phyloP scores from a whole-genome alignment of 2,888 invertebrate genomes.

The Sicus ferrugineus region DNA sequence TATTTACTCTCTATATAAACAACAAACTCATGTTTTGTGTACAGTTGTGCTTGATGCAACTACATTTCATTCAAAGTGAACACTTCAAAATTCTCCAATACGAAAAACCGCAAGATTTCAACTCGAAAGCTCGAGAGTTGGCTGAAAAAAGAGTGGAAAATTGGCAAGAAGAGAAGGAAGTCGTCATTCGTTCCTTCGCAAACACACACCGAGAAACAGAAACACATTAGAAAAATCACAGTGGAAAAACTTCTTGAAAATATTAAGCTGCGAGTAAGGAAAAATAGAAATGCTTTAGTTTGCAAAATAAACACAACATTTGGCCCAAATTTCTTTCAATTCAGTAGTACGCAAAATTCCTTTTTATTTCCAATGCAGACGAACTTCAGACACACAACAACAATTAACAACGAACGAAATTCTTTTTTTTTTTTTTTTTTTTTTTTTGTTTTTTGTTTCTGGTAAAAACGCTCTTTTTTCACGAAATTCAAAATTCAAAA shows the following conservation, averaged over 20 bases:
- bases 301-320: slow-evolving; percentile 29
- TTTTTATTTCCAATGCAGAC: slow-evolving; percentile 25
- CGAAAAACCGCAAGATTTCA: slow-evolving; percentile 37
- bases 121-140: slow-evolving; percentile 23
- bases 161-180: slow-evolving; percentile 36
- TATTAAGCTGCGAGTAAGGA: slow-evolving; percentile 44
- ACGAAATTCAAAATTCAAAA: slow-evolving; percentile 34
- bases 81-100: slow-evolving; percentile 19
- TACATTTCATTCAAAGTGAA: slow-evolving; percentile 23
- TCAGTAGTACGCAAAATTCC: slow-evolving; percentile 26
- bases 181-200: no score
- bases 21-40: slow-evolving; percentile 36
- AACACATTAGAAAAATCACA: slow-evolving; percentile 44
- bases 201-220: no score
- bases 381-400: slow-evolving; percentile 41
- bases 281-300: neutral
- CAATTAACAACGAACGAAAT: slow-evolving; percentile 41
- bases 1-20: slow-evolving; percentile 50
- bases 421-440: slow-evolving; percentile 15
- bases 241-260: slow-evolving; percentile 65
- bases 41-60: slow-evolving; percentile 28
- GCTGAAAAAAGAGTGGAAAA: slow-evolving; percentile 46
- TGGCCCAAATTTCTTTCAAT: slow-evolving; percentile 31
- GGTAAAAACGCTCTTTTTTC: slow-evolving; percentile 44
- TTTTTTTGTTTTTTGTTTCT: slow-evolving; percentile 39